phyloP scores from a whole-genome alignment of 2,797 vertebrate species.

The Coregonus sp. region DNA sequence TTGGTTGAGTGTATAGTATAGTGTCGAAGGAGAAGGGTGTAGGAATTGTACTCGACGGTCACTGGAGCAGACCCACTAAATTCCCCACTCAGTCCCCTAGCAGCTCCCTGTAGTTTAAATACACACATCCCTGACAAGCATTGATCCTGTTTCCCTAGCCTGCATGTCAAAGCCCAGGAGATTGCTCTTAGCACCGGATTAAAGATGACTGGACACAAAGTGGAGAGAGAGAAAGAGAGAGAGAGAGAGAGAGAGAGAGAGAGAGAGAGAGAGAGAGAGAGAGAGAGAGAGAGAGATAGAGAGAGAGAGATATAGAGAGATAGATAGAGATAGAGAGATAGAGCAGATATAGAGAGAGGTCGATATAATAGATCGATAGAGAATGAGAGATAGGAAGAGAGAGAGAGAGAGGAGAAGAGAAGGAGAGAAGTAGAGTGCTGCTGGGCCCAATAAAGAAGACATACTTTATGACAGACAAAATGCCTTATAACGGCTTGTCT shows the following conservation, averaged over 20 bases:
- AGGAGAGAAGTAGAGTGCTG: not conserved
- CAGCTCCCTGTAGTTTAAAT: conserved; percentile 65
- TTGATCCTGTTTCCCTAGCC: conserved; percentile 42
- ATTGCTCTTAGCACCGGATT: conserved; percentile 67
- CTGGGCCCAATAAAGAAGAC: conserved; percentile 70
- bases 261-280: not conserved
- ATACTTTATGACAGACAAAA: conserved; percentile 78
- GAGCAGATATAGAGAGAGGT: not conserved
- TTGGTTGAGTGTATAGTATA: not conserved
- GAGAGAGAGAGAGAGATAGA: not conserved
- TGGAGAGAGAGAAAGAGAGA: not conserved
- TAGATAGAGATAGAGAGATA: not conserved
- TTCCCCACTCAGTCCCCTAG: conserved; percentile 43
- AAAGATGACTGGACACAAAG: conserved; percentile 50
- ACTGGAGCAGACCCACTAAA: conserved; percentile 58
- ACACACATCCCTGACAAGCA: conserved; percentile 59
- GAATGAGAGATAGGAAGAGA: no score
- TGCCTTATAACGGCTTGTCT: conserved; percentile 60
- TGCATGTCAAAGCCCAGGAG: conserved; percentile 64
- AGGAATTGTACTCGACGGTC: conserved; percentile 47
- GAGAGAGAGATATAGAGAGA: not conserved
- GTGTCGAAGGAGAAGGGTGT: not conserved
- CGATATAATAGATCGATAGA: no score
- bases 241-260: not conserved
- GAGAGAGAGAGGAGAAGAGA: not conserved